Conservation (phyloP, 2,888 invertebrate species). For the Dasypogon diadema region DNA sequence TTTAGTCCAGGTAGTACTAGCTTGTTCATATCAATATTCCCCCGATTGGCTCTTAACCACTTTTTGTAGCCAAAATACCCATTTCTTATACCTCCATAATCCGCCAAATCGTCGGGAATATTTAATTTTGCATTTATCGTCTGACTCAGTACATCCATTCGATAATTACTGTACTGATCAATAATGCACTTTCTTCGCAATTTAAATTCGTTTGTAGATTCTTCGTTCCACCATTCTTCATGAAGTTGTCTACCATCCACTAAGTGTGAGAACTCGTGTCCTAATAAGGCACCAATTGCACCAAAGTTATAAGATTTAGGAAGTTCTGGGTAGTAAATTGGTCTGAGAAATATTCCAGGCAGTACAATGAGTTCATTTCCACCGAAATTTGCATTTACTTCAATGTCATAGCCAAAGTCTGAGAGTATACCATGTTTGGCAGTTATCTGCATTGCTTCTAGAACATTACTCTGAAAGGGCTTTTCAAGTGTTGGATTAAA, state of each 20-base stretch:
- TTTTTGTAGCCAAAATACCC: conserved; percentile 51
- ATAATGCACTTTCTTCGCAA: conserved; percentile 17
- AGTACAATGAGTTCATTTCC: not conserved
- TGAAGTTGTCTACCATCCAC: conserved; percentile 57
- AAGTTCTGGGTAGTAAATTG: conserved; percentile 17
- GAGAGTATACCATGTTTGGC: no score
- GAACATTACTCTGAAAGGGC: no score
- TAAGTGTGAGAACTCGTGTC: conserved; percentile 13
- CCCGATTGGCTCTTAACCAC: not conserved
- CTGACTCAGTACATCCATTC: not conserved
- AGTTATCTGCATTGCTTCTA: no score
- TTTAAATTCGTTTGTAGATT: not conserved
- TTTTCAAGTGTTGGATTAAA: no score
- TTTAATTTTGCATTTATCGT: conserved; percentile 21
- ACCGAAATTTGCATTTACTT: conserved; percentile 10
- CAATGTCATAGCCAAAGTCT: not conserved
- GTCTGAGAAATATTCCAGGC: conserved; percentile 21
- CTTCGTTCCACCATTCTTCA: not conserved
- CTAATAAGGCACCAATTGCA: not conserved
- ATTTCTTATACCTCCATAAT: conserved; percentile 50
- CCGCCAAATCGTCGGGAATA: conserved; percentile 54
- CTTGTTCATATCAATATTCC: not conserved
- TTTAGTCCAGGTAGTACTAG: not conserved
- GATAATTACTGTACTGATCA: conserved; percentile 11
- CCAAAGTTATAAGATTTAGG: conserved; percentile 19